Evolutionary conservation across 1,140 invertebrate genomes (phyloP), one percentile per base, ranked within the genome.

Genomic region (Stegodyphus mimosarum): DNA sequence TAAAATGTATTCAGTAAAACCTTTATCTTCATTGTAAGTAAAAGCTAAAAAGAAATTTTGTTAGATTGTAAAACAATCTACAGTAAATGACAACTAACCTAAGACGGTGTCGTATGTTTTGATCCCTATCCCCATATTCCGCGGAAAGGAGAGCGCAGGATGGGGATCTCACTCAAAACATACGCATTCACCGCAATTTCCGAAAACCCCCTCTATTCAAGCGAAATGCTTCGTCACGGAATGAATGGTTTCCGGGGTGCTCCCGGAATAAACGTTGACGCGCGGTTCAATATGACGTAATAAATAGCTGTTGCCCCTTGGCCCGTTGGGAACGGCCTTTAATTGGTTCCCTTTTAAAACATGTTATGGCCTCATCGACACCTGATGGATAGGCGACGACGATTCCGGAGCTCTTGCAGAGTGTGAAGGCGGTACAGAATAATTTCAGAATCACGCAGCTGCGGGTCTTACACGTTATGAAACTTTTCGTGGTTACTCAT

Each of bases 221-320:
- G 49, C 15, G 50, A 52, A 18, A 33, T 74, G 50, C 75, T 11
- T 51, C 55, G 75, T 51, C 55, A 66, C 60, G 75, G 75, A 66
- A 77, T 66, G 55, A 66, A 66, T 49, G 63, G 33, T 77, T 67
- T 77, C 63, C 75, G 55, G 64, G 51, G 77, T 11, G 13, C 3
- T 78, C 17, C 15, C 51, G 49, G 77, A 70, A 70, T 79, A 69
- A 69, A 79, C 64, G 50, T 53, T 53, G 66, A 70, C 77, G 66
- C 64, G 67, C 64, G 11, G 67, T 70, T 79, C 77, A 70, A 79
- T 79, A 79, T 79, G 77, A 79, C 77, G 77, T 79, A 79, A 79
- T 79, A 79, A 79, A 79, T 79, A 69, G 77, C 66, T 70, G 17
- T 70, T 79, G 77, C 77, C 77, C 77, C 51, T 33, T 79, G 77